These are phyloP conservation scores for Oryctes rhinoceros DNA, from an alignment of 1,140 invertebrate genomes.

Conservation along the genomic window DNA sequence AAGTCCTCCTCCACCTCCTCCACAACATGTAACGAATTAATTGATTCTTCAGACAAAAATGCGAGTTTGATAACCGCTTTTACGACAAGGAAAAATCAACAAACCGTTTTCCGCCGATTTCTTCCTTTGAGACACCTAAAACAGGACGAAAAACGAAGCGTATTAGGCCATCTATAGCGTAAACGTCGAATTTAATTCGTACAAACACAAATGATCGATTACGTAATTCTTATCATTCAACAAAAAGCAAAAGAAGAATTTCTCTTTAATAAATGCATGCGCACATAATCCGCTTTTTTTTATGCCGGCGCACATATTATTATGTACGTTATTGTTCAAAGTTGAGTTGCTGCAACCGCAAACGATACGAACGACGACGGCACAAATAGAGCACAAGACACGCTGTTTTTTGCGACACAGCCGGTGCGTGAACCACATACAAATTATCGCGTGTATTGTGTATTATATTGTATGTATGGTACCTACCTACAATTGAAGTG, in stretches of 20 bases:
- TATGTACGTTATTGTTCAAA: slow-evolving; percentile 19
- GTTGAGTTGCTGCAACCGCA: slow-evolving; percentile 5
- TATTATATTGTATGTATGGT: slow-evolving; percentile 7
- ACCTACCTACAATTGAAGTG: neutral
- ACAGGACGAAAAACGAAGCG: too few relatives aligned
- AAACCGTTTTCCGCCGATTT: too few relatives aligned
- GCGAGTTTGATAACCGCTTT: too few relatives aligned
- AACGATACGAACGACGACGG: neutral
- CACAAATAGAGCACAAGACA: slow-evolving; percentile 16
- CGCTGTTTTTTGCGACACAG: neutral
- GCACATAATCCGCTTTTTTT: neutral
- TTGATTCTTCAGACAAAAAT: too few relatives aligned
- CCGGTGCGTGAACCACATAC: slow-evolving; percentile 7
- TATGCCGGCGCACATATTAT: neutral
- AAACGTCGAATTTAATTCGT: too few relatives aligned
- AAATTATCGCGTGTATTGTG: slow-evolving; percentile 17
- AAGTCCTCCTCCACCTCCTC: too few relatives aligned
- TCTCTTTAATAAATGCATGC: neutral
- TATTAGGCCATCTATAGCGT: too few relatives aligned
- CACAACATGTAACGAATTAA: too few relatives aligned
- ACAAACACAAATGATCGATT: too few relatives aligned
- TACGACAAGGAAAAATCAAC: too few relatives aligned
- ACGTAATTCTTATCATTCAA: too few relatives aligned
- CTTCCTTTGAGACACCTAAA: too few relatives aligned
- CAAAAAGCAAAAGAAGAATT: neutral